phyloP scores from a whole-genome alignment of 2,113 vertebrate species.

The Rhipidura dahli region DNA sequence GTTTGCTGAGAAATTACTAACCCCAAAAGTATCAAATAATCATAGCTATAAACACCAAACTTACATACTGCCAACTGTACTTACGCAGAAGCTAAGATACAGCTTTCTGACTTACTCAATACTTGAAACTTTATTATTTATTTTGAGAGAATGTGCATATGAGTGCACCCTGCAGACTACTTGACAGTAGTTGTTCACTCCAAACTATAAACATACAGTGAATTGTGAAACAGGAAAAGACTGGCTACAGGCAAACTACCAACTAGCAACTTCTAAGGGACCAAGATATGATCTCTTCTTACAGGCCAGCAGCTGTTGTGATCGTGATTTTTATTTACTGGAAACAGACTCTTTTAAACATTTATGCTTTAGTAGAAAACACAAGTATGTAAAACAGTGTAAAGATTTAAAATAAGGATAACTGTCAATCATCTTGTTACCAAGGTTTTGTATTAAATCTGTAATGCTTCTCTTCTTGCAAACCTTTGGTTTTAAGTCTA shows the following conservation, averaged over 20 bases:
- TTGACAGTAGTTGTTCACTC: background rate
- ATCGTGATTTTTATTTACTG: background rate
- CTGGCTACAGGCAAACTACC: conserved; percentile 26
- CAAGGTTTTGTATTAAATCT: background rate
- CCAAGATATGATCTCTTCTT: background rate
- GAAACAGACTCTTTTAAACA: conserved; percentile 4
- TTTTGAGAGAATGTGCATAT: background rate
- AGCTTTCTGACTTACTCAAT: background rate
- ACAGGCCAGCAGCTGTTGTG: background rate
- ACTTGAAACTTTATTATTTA: background rate
- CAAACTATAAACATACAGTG: background rate
- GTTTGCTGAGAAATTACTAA: background rate
- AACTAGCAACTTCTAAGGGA: conserved; percentile 8
- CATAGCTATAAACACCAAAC: background rate
- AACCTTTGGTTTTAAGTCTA: background rate
- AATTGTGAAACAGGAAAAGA: conserved; percentile 3
- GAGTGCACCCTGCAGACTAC: background rate
- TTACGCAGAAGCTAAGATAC: background rate
- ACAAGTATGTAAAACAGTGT: background rate
- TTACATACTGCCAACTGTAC: background rate
- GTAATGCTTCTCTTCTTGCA: background rate
- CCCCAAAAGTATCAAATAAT: background rate
- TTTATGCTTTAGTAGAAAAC: background rate
- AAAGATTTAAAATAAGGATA: background rate
- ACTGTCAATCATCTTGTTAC: background rate